Percentiles rank a stretch among this genome's conserved stretches.
phyloP scores from a whole-genome alignment of 2,888 invertebrate genomes.

The Brachyptera putata region DNA sequence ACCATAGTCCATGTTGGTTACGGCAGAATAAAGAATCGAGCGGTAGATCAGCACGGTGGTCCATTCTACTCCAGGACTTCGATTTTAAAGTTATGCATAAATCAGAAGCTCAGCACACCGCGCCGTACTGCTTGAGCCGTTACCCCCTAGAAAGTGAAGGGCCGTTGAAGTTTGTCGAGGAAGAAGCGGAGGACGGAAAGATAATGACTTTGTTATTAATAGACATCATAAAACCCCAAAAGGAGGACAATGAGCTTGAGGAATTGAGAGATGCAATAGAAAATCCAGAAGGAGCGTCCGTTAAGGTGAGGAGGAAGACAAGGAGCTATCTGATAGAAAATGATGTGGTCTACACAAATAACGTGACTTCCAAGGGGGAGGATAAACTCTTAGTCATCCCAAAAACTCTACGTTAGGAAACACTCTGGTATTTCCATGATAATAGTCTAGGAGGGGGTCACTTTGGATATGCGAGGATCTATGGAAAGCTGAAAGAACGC shows the following conservation, averaged over 20 bases:
- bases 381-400: constrained; percentile 25
- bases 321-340: constrained; percentile 5
- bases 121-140: background rate
- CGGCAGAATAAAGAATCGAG: background rate
- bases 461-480: constrained; percentile 24
- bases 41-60: background rate
- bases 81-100: background rate
- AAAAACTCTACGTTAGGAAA: constrained; percentile 15
- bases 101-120: background rate
- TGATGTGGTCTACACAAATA: constrained; percentile 3
- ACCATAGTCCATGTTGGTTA: background rate
- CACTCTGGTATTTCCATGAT: constrained; percentile 31
- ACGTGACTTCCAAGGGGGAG: background rate
- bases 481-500: constrained; percentile 8
- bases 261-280: background rate
- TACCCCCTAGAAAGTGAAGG: background rate
- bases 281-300: background rate
- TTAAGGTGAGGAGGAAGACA: background rate
- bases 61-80: background rate
- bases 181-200: no score
- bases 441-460: constrained; percentile 27
- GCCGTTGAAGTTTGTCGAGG: no score
- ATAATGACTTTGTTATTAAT: no score
- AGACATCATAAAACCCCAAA: no score
- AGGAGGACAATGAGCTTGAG: background rate